A percentile compares a stretch with the other conserved stretches of the same genome.
phyloP scores from a whole-genome alignment of 2,797 vertebrate species.

The Phrynocephalus guinanensis region DNA sequence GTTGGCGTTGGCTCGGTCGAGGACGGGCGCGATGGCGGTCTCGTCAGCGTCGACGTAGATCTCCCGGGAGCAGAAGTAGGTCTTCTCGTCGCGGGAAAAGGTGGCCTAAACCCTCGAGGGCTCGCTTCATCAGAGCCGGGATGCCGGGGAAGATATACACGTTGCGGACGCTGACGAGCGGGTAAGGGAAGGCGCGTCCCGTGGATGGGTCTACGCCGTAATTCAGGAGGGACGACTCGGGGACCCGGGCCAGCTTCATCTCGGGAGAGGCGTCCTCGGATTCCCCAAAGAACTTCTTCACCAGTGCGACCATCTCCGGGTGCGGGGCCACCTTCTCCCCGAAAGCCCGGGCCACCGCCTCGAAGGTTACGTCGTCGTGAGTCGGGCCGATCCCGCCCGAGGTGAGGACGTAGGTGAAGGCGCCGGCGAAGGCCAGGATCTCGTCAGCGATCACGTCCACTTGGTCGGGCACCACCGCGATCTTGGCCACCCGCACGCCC shows the following conservation, averaged over 20 bases:
- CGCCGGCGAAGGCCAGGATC: constrained; percentile 83
- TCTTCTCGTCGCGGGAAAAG: constrained; percentile 85
- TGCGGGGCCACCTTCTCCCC: constrained; percentile 83
- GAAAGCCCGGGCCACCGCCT: constrained; percentile 91
- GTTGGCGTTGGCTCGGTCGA: constrained; percentile 79
- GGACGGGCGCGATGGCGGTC: constrained; percentile 78
- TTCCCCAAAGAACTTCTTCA: constrained; percentile 81
- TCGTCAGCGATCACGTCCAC: constrained; percentile 88
- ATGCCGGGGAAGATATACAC: constrained; percentile 95
- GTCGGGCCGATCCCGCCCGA: constrained; percentile 95
- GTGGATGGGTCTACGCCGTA: constrained; percentile 85
- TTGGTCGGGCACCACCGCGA: constrained; percentile 89
- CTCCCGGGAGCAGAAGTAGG: constrained; percentile 84
- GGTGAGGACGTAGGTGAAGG: constrained; percentile 89
- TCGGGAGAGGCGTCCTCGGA: constrained; percentile 74
- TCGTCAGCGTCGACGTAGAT: constrained; percentile 88
- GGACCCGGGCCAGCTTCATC: constrained; percentile 90
- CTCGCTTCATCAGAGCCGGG: constrained; percentile 86
- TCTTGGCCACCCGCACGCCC: constrained; percentile 87
- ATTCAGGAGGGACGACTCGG: constrained; percentile 88
- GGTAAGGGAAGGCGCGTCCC: constrained; percentile 82
- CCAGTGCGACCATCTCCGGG: constrained; percentile 84
- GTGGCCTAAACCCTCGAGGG: constrained; percentile 85
- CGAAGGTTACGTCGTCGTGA: constrained; percentile 94
- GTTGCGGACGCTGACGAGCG: constrained; percentile 91